Evolutionary conservation across 2,113 vertebrate genomes (phyloP).

Genomic region (Trichechus manatus): DNA sequence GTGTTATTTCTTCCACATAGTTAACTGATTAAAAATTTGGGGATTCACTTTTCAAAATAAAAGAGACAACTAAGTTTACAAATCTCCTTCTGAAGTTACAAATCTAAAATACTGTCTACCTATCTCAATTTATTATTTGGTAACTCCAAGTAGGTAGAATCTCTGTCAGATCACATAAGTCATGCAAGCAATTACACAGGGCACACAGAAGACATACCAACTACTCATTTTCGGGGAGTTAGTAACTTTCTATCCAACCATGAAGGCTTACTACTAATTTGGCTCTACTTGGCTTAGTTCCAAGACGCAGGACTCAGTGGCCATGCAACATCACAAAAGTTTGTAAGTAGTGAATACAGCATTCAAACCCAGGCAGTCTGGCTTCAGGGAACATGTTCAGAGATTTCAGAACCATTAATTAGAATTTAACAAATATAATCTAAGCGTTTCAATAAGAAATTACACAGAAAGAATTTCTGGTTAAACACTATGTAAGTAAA

Average conservation of each 20-base stretch:
- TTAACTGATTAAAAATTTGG: not conserved
- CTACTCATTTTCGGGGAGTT: conserved; percentile 49
- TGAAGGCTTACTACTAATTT: conserved; percentile 1
- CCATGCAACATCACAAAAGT: not conserved
- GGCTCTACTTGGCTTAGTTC: conserved; percentile 40
- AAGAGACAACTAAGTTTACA: conserved; percentile 6
- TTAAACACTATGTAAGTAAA: conserved; percentile 31
- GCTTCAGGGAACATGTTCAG: not conserved
- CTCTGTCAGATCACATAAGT: not conserved
- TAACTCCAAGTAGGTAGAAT: not conserved
- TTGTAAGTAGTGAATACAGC: not conserved
- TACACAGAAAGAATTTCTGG: not conserved
- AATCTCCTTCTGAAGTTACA: conserved; percentile 24
- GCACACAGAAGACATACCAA: not conserved
- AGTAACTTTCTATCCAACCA: conserved; percentile 41
- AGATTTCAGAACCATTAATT: not conserved
- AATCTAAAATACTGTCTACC: conserved; percentile 39
- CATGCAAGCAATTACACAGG: not conserved
- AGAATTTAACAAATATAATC: conserved; percentile 44
- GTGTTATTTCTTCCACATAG: not conserved
- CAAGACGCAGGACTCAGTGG: not conserved
- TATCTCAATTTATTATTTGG: not conserved
- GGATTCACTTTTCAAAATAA: conserved; percentile 54
- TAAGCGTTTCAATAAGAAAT: not conserved
- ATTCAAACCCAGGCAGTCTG: not conserved